These are phyloP conservation scores for Cantharis lateralis DNA, from an alignment of 2,888 invertebrate genomes.

Conservation along the genomic window DNA sequence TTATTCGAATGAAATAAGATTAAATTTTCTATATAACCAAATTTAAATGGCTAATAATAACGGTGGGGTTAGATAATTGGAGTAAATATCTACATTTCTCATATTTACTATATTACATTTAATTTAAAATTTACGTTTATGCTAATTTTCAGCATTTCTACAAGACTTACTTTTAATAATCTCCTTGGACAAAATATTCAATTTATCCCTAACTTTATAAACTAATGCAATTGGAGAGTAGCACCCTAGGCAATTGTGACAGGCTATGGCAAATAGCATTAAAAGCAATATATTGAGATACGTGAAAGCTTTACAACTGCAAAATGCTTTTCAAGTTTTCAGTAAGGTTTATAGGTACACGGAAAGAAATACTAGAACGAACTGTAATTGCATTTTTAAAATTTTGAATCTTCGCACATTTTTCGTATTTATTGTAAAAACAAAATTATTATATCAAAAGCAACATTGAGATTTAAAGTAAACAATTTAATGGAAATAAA, in stretches of 20 bases:
- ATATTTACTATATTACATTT: no score
- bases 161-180: not conserved
- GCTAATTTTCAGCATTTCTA: not conserved
- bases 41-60: no score
- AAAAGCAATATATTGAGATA: constrained; percentile 21
- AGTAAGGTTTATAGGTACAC: not conserved
- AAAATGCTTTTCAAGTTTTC: constrained; percentile 1
- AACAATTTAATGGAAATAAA: not conserved
- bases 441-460: not conserved
- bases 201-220: not conserved
- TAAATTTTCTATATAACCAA: no score
- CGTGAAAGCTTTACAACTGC: constrained; percentile 22
- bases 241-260: constrained; percentile 21
- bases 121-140: no score
- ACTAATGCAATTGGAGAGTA: constrained; percentile 20
- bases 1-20: no score
- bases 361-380: not conserved
- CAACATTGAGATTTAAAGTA: not conserved
- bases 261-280: constrained; percentile 27
- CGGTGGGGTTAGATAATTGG: no score
- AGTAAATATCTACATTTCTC: no score
- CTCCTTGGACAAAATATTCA: not conserved
- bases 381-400: not conserved
- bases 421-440: not conserved
- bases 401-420: not conserved